These are phyloP conservation scores for Neelides sp. DNA, from an alignment of 1,140 invertebrate species.

Conservation along the genomic window DNA sequence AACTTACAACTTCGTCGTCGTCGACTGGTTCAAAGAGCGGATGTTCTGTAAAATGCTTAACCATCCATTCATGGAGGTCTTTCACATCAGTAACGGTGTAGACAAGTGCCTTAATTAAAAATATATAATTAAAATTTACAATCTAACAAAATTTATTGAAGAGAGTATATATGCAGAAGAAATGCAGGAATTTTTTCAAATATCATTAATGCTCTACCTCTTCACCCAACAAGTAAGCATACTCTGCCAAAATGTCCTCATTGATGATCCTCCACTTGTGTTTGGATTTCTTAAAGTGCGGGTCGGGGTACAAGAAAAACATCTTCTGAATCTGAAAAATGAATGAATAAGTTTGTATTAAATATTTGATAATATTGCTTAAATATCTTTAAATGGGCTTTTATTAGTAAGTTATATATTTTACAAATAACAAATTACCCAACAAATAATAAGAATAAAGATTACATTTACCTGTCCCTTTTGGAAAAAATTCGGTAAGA, in stretches of 20 bases:
- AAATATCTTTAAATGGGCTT: not conserved
- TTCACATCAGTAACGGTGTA: constrained; percentile 98
- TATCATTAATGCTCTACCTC: constrained; percentile 47
- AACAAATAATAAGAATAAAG: not conserved
- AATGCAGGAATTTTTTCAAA: too few species aligned
- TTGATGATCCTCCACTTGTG: constrained; percentile 99
- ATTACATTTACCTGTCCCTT: constrained; percentile 66
- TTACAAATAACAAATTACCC: not conserved
- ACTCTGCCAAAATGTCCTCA: constrained; percentile 80
- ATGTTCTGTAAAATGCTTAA: constrained; percentile 77
- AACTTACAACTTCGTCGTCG: constrained; percentile 59
- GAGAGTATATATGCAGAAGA: not conserved
- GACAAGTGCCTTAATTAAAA: constrained; percentile 57
- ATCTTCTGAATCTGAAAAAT: constrained; percentile 52
- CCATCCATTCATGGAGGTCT: constrained; percentile 96
- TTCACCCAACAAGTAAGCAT: constrained; percentile 81
- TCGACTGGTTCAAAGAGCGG: constrained; percentile 69
- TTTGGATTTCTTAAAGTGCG: constrained; percentile 98
- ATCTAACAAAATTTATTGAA: constrained; percentile 3
- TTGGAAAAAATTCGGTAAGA: constrained; percentile 88
- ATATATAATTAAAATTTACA: constrained; percentile 1
- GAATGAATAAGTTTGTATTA: not conserved
- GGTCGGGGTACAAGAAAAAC: constrained; percentile 99
- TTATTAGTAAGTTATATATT: not conserved
- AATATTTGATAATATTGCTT: not conserved